These are phyloP conservation scores for Anguilla anguilla DNA, from an alignment of 2,797 vertebrate species.

Conservation along the genomic window DNA sequence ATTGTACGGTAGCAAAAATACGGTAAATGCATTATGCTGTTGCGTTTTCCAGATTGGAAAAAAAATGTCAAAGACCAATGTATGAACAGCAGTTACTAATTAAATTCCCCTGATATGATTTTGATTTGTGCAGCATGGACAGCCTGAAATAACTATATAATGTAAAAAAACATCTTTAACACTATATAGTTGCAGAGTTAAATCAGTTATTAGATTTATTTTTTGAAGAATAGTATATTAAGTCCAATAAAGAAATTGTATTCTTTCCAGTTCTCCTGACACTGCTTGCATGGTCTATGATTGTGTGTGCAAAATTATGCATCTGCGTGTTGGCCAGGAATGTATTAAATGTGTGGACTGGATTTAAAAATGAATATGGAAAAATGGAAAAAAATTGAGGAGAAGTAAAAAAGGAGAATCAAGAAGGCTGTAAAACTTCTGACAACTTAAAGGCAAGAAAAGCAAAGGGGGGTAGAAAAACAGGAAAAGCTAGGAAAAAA, in stretches of 20 bases:
- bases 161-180: conserved; percentile 1
- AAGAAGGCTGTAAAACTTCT: not conserved
- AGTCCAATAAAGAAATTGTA: not conserved
- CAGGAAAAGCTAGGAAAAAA: conserved; percentile 22
- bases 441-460: not conserved
- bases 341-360: not conserved
- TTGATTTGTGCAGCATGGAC: not conserved
- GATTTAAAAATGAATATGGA: not conserved
- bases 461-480: not conserved
- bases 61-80: not conserved
- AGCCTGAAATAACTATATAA: not conserved
- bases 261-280: not conserved
- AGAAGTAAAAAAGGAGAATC: not conserved
- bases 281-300: not conserved
- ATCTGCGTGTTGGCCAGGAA: not conserved
- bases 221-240: conserved; percentile 8
- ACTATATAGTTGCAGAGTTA: not conserved
- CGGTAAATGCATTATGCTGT: not conserved
- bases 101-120: not conserved
- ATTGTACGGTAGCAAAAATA: not conserved
- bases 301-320: conserved; percentile 6
- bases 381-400: not conserved
- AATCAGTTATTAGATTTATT: not conserved
- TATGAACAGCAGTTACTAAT: conserved; percentile 17
- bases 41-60: not conserved